Base-by-base conservation (phyloP, 2,888 invertebrate genomes). In the Coelogynopora nodosa region DNA sequence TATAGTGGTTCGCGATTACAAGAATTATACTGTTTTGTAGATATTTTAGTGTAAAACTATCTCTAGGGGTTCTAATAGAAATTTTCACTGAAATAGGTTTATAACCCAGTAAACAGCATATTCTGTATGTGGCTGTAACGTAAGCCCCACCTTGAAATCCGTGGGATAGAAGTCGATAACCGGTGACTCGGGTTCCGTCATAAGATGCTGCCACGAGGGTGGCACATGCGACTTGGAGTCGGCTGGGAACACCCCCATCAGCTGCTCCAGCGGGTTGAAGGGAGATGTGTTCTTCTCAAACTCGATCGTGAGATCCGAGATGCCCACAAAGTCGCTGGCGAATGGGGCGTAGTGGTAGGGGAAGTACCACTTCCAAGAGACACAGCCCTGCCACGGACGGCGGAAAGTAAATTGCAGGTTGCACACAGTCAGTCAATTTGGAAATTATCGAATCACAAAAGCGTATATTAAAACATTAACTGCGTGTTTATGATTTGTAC, bases 281-380 rank as follows among this genome's bases (percentile, higher is more conserved):
- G 99, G 99, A 91, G 94, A 93, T 0, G 98, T 97, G 86, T 94
- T 95, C 90, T 93, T 94, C 91, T 96, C 96, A 74, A 99, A 99
- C 91, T 94, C 94, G 0, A 96, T 95, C 82, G 91, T 90, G 31
- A 97, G 93, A 0, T 95, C 95, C 86, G 94, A 94, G 86, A 99
- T 95, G 91, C 97, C 96, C 87, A 96, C 94, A 93, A 99, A 99
- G 93, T 99, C 99, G 0, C 98, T 98, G 0, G 99, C 99, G 93
- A 99, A 99, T 2, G 99, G 99, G 26, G 99, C 98, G 93, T 99
- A 99, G 93, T 99, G 99, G 92, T 97, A 99, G 2, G 84, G 99
- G 93, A 97, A 99, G 93, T 97, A 99, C 99, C 99, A 99, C 93
- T 98, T 96, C 99, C 99, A 99, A 26, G 96, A 97, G 49, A 97